A percentile compares a stretch with the other conserved stretches of the same genome.
phyloP scores from a whole-genome alignment of 1,140 invertebrate species.

The Tetranychus urticae region DNA sequence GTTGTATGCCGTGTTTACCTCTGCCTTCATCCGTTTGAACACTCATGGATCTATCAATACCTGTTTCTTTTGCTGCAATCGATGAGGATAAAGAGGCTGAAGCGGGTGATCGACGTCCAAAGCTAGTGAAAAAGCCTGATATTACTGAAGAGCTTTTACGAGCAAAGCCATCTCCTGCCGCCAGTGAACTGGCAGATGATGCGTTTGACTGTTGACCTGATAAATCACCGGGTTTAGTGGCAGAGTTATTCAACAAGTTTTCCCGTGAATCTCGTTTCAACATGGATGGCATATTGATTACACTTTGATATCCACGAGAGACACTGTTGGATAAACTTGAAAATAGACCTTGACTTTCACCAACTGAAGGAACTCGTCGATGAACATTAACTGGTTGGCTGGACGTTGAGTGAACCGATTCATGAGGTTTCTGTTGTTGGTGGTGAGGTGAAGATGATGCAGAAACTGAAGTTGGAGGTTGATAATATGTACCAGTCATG shows the following conservation, averaged over 20 bases:
- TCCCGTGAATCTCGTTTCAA: slow-evolving; percentile 6
- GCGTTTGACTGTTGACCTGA: background rate
- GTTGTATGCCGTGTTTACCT: background rate
- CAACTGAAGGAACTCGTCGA: background rate
- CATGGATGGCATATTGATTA: slow-evolving; percentile 2
- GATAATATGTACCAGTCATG: background rate
- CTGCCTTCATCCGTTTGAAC: background rate
- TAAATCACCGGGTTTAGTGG: background rate
- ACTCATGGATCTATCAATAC: background rate
- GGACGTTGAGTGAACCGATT: too few species aligned
- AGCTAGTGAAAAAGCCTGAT: background rate
- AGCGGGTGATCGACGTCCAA: background rate
- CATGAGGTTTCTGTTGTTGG: too few species aligned
- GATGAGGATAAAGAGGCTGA: background rate
- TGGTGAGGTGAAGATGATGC: too few species aligned
- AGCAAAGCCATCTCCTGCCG: background rate
- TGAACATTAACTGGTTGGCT: background rate
- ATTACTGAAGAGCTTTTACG: background rate
- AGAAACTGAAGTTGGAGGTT: background rate
- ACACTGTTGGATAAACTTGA: slow-evolving; percentile 3
- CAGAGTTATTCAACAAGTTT: background rate
- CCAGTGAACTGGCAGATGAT: background rate
- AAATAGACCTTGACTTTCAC: background rate
- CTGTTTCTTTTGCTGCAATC: background rate
- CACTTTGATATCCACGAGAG: slow-evolving; percentile 5